Evolutionary conservation across 2,113 vertebrate genomes (phyloP).

Genomic region (Okapia johnstoni): DNA sequence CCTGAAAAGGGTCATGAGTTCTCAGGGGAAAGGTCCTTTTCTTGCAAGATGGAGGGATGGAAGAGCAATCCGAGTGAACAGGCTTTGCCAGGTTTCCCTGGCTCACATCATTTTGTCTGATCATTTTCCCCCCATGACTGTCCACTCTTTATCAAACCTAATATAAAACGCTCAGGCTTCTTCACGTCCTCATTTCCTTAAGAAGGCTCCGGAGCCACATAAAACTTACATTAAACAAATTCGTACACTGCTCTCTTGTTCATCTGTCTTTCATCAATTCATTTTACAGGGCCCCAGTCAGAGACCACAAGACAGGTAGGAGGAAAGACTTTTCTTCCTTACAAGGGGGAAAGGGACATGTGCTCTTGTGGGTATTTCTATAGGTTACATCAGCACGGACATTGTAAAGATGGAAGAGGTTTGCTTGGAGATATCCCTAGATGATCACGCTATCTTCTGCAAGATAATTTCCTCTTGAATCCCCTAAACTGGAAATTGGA

Average conservation of each 20-base stretch:
- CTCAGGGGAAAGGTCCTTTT: not conserved
- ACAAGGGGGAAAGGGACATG: too few species aligned
- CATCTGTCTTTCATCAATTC: not conserved
- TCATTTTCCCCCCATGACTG: not conserved
- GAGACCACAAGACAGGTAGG: not conserved
- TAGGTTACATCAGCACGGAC: not conserved
- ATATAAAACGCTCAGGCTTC: not conserved
- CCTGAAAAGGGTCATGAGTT: not conserved
- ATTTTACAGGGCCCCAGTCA: too few species aligned
- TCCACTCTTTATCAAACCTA: not conserved
- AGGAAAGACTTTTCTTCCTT: not conserved
- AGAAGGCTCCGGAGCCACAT: not conserved
- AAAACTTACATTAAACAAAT: not conserved
- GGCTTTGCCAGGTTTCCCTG: not conserved
- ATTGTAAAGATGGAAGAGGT: not conserved
- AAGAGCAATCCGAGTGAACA: not conserved
- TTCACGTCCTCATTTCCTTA: not conserved
- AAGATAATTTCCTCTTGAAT: not conserved
- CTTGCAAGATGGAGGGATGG: not conserved
- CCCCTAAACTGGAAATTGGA: not conserved
- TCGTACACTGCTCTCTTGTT: not conserved
- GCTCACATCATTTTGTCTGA: not conserved
- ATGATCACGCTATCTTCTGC: not conserved
- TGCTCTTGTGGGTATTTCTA: not conserved
- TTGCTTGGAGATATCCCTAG: not conserved